phyloP scores from a whole-genome alignment of 2,113 vertebrate genomes.

The Aegithalos caudatus region DNA sequence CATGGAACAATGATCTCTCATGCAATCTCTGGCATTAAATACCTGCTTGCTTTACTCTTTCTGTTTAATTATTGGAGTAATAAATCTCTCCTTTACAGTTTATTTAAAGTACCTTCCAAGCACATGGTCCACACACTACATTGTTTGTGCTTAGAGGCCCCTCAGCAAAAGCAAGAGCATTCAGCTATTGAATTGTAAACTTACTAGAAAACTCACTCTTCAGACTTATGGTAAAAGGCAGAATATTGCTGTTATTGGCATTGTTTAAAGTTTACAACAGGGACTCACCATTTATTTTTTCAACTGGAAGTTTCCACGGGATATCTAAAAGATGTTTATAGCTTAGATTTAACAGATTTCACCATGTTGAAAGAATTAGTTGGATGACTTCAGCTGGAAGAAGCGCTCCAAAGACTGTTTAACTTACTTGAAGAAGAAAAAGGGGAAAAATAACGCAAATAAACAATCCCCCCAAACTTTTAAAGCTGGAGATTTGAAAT shows the following conservation, averaged over 20 bases:
- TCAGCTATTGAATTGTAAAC: neutral
- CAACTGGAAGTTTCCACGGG: neutral
- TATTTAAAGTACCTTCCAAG: neutral
- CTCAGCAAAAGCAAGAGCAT: neutral
- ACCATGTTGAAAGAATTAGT: neutral
- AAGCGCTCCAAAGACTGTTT: neutral
- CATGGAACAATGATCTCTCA: neutral
- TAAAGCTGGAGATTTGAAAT: neutral
- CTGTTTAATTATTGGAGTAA: neutral
- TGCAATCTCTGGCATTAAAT: neutral
- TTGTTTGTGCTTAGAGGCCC: neutral
- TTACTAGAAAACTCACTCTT: neutral
- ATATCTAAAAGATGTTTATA: neutral
- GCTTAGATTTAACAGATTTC: neutral
- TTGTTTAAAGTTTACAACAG: neutral
- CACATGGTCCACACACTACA: neutral
- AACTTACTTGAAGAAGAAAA: neutral
- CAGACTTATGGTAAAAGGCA: neutral
- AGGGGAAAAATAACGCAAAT: rapidly evolving
- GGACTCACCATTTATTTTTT: neutral
- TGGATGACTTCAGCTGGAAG: neutral
- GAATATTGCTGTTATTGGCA: neutral
- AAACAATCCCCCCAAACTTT: rapidly evolving
- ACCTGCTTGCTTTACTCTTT: neutral
- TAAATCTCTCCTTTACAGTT: neutral